Conservation (phyloP, 2,888 invertebrate species). For the Drosophila aldrichi region DNA sequence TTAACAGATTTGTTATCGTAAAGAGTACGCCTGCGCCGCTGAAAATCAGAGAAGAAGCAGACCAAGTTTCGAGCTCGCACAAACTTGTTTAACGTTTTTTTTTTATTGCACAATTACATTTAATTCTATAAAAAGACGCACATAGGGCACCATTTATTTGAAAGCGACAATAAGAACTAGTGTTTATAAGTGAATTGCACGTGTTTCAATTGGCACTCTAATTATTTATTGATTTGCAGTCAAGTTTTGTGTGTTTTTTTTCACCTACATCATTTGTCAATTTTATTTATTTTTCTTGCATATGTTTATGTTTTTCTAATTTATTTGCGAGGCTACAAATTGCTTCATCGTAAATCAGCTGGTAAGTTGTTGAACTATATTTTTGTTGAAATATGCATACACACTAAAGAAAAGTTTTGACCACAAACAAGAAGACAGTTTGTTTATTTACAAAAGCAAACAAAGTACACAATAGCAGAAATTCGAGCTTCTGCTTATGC, state of each 20-base stretch:
- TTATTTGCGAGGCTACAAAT: conserved; percentile 27
- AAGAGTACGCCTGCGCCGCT: conserved; percentile 41
- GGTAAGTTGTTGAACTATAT: conserved; percentile 3
- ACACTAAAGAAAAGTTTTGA: not conserved
- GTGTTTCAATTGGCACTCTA: conserved; percentile 44
- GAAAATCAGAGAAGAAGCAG: conserved; percentile 32
- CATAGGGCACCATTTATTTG: conserved; percentile 45
- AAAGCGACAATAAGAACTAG: conserved; percentile 51
- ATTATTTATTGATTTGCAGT: conserved; percentile 53
- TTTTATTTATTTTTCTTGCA: not conserved
- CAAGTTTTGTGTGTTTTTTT: conserved; percentile 23
- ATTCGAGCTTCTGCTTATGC: not conserved
- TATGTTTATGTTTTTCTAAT: conserved; percentile 37
- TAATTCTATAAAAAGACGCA: conserved; percentile 50
- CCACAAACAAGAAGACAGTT: not conserved
- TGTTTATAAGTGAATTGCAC: conserved; percentile 53
- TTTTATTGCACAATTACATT: conserved; percentile 63
- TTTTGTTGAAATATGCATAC: not conserved
- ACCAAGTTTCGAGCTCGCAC: conserved; percentile 46
- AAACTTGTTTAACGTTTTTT: conserved; percentile 72
- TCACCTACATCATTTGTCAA: not conserved
- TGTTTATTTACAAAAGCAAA: conserved; percentile 16
- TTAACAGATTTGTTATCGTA: conserved; percentile 23
- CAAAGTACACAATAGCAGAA: not conserved
- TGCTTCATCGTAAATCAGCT: not conserved